Base-by-base conservation (phyloP, 2,113 vertebrate species). In the Rhombomys opimus region DNA sequence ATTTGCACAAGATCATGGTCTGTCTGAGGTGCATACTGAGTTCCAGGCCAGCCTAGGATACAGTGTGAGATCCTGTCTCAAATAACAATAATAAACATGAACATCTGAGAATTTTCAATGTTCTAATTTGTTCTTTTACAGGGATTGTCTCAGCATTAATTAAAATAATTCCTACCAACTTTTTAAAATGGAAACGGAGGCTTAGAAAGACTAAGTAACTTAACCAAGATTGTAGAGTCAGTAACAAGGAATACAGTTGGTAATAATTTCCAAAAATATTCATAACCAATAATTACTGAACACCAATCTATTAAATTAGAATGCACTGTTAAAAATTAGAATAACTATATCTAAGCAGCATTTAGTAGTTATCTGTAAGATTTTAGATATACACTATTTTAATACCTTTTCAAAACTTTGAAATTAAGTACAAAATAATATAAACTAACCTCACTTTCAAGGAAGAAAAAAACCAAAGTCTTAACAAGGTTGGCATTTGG, bases 381-480 rank as follows among this genome's bases (percentile, higher is more conserved):
- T 35, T 89, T 82, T 81, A 89, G 15, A 97, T 30, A 7, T 27
- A 76, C 3, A 46, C 61, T 11, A 97, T 95, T 95, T 90, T 68
- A 90, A 92, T 7, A 17, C 4, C 50, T 75, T 89, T 7, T 93
- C 52, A 41, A 65, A 89, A 65, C 52, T 94, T n/a, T 88, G 38
- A 94, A 85, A 4, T 0, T 30, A 95, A 88, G 23, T 85, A 95
- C 54, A 93, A 93, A 92, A 92, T 52, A 78, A 7, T 7, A 86
- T 52, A 4, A 91, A 98, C 98, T 98, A 98, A 99, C 99, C 99
- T 99, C 99, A 98, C 99, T 99, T 99, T 99, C 99, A 97, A 99
- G 98, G 97, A 99, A 99, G 99, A 99, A 99, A 98, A 99, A 99
- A 92, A 99, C 99, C 95, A 99, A 99, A 46, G 99, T 99, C 98